phyloP scores from a whole-genome alignment of 2,797 vertebrate genomes.

The Pantherophis alleghaniensis region DNA sequence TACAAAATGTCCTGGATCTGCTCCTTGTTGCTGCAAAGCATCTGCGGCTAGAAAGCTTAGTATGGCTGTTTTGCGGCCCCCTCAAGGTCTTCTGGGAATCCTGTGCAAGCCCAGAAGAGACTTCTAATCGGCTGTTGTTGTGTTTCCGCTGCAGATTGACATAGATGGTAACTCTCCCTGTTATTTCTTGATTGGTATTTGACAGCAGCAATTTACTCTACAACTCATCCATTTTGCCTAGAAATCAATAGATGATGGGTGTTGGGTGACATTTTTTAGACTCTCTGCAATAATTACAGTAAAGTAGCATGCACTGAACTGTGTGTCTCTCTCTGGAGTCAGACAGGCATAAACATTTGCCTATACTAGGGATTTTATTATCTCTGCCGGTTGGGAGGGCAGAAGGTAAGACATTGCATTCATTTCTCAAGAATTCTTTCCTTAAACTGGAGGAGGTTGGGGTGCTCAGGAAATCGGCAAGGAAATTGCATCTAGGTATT shows the following conservation, averaged over 20 bases:
- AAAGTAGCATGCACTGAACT: not conserved
- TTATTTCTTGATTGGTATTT: not conserved
- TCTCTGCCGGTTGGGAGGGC: not conserved
- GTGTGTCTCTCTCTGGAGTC: not conserved
- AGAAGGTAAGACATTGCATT: not conserved
- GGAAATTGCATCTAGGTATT: not conserved
- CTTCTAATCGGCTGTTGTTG: not conserved
- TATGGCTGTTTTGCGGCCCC: not conserved
- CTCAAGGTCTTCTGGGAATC: not conserved
- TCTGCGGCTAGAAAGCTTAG: not conserved
- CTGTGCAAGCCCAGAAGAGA: not conserved
- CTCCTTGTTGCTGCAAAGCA: not conserved
- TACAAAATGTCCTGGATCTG: not conserved
- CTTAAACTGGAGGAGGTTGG: not conserved
- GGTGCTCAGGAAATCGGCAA: not conserved
- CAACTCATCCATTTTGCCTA: not conserved
- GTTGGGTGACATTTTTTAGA: not conserved
- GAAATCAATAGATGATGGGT: not conserved
- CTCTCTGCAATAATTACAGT: not conserved
- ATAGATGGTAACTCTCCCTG: not conserved
- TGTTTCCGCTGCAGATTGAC: not conserved
- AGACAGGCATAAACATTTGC: not conserved
- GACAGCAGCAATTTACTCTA: not conserved
- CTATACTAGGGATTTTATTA: not conserved
- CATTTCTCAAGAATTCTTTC: not conserved